phyloP scores from a whole-genome alignment of 30 jellyfish, hydroid and myxozoan species.

The Aurelia sp. region DNA sequence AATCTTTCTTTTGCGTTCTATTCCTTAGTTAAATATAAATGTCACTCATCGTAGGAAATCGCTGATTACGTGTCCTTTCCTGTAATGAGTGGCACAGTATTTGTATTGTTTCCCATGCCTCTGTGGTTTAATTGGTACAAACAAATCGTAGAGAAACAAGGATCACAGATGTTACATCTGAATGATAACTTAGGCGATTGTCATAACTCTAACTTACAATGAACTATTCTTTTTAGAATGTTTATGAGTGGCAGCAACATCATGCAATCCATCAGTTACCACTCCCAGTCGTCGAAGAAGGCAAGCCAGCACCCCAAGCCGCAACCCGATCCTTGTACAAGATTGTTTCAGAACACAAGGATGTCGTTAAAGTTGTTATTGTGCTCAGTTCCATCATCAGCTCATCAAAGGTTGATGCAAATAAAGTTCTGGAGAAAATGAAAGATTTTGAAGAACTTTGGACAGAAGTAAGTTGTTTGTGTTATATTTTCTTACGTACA shows the following conservation, averaged over 20 bases:
- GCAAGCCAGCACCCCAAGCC: slow-evolving; percentile 70
- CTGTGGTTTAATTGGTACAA: too few species aligned
- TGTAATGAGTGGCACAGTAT: too few species aligned
- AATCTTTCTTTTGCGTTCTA: too few species aligned
- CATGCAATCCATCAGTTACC: slow-evolving; percentile 72
- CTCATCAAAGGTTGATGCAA: slow-evolving; percentile 85
- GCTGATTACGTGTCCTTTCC: too few species aligned
- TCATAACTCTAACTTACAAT: too few species aligned
- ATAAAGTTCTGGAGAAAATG: slow-evolving; percentile 70
- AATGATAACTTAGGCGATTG: too few species aligned
- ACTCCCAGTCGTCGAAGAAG: slow-evolving; percentile 75
- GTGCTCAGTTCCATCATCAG: slow-evolving; percentile 79
- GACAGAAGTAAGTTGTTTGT: slow-evolving; percentile 66
- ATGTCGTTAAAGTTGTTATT: slow-evolving; percentile 74
- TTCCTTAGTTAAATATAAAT: too few species aligned
- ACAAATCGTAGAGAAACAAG: too few species aligned
- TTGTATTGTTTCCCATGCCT: too few species aligned
- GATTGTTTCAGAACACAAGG: slow-evolving; percentile 83
- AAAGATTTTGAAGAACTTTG: slow-evolving; percentile 84
- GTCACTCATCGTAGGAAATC: too few species aligned
- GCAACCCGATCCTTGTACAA: slow-evolving; percentile 74
- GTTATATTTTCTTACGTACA: too few species aligned
- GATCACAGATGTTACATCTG: too few species aligned
- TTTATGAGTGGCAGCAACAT: slow-evolving; percentile 85
- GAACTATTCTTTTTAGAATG: slow-evolving; percentile 24